phyloP scores from a whole-genome alignment of 2,888 invertebrate species.

The Lithophane ornitopus region DNA sequence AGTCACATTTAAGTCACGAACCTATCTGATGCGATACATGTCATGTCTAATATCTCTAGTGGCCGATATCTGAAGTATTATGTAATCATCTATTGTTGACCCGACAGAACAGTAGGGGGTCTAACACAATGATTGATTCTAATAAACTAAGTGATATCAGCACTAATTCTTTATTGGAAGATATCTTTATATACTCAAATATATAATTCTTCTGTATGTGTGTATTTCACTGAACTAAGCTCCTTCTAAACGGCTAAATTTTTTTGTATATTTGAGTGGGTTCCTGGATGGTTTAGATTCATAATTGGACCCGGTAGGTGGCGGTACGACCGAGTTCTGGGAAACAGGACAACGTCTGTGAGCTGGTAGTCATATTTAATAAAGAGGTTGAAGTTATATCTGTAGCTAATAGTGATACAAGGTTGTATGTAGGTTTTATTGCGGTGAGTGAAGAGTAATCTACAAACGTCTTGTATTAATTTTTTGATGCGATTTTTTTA shows the following conservation, averaged over 20 bases:
- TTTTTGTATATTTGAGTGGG: neutral
- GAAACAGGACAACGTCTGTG: neutral
- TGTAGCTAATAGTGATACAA: conserved; percentile 1
- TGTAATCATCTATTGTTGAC: conserved; percentile 27
- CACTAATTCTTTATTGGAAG: neutral
- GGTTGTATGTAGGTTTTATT: conserved; percentile 1
- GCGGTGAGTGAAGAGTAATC: neutral
- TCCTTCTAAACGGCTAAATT: neutral
- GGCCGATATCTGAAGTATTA: conserved; percentile 18
- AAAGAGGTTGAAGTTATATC: neutral
- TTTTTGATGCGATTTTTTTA: neutral
- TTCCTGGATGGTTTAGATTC: too few relatives aligned
- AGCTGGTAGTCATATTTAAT: neutral
- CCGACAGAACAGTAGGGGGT: conserved; percentile 9
- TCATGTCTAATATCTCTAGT: conserved; percentile 3
- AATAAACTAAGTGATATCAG: conserved; percentile 1
- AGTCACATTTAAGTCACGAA: conserved; percentile 37
- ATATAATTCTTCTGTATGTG: neutral
- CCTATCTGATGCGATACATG: conserved; percentile 13
- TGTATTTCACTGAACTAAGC: neutral
- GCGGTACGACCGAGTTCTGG: neutral
- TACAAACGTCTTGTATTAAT: neutral
- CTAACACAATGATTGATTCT: conserved; percentile 25
- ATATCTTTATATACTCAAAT: neutral
- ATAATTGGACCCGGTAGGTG: neutral